Evolutionary conservation across 1,140 invertebrate genomes (phyloP).

Genomic region (Popillia japonica): DNA sequence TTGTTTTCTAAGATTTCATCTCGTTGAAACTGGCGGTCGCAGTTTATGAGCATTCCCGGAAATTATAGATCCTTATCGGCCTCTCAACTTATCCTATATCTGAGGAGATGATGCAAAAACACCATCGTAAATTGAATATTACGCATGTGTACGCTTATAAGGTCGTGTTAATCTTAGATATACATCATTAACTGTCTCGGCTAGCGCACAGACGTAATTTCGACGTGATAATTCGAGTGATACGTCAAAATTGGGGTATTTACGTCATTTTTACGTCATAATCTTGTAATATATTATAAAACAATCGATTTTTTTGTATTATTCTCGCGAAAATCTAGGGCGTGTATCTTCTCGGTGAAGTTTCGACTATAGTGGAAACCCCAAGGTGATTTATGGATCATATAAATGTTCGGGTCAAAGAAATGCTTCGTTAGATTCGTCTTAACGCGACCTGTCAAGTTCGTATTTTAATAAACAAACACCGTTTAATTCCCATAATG

Average conservation of each 20-base stretch:
- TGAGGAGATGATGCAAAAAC: neutral
- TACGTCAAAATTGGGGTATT: neutral
- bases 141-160: neutral
- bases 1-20: neutral
- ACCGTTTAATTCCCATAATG: no score
- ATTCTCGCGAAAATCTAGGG: no score
- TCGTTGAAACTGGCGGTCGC: neutral
- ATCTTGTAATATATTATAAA: no score
- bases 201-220: neutral
- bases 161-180: neutral
- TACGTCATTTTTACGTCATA: neutral
- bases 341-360: no score
- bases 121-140: neutral
- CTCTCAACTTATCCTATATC: neutral
- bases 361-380: neutral
- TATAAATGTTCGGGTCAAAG: neutral
- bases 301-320: no score
- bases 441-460: neutral
- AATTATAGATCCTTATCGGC: neutral
- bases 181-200: no score
- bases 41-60: neutral
- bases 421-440: neutral
- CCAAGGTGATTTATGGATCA: neutral
- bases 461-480: no score
- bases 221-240: neutral